Conservation (phyloP, 2,888 invertebrate species). For the Philaethria dido region DNA sequence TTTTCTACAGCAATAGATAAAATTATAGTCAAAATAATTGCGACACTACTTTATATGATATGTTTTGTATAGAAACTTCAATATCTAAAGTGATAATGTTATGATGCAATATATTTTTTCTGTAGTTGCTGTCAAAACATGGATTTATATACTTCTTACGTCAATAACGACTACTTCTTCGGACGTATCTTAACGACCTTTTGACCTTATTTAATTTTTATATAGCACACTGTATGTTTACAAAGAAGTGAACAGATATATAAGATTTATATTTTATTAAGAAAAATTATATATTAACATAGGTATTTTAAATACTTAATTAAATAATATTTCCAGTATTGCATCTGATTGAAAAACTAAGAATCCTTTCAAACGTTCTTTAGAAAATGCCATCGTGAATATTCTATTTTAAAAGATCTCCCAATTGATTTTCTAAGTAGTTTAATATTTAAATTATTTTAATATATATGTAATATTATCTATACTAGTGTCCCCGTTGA, state of each 20-base stretch:
- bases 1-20: not conserved
- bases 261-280: not conserved
- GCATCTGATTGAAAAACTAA: no score
- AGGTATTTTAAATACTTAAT: no score
- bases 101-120: constrained; percentile 19
- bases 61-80: not conserved
- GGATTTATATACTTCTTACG: constrained; percentile 1
- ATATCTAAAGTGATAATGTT: constrained; percentile 1
- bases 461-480: no score
- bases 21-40: not conserved
- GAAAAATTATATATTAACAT: no score
- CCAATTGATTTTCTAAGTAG: no score
- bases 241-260: not conserved
- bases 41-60: not conserved
- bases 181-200: constrained; percentile 17
- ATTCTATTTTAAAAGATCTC: no score
- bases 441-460: no score
- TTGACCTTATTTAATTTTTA: constrained; percentile 9
- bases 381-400: no score
- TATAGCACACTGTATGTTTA: not conserved
- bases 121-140: constrained; percentile 14
- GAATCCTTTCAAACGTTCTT: no score
- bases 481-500: no score
- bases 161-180: constrained; percentile 4
- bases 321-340: no score